Evolutionary conservation across 2,888 invertebrate genomes (phyloP), one percentile per base, ranked within the genome.

Genomic region (Nasonia oneida): DNA sequence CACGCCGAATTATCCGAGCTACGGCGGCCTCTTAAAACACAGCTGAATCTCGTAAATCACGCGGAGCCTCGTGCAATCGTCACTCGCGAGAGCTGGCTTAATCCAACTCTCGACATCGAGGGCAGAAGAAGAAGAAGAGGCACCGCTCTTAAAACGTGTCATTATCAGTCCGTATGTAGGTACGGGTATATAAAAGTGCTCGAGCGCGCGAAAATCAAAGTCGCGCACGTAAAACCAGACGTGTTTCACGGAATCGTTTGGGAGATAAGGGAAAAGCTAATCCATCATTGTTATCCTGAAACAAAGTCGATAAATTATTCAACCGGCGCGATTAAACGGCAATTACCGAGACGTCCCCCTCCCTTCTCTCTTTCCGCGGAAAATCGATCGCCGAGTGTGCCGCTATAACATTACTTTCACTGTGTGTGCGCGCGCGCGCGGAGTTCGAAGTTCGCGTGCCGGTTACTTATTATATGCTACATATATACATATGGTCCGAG

Each of bases 331-430:
- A 61, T 61, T 23, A 61, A 61, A 10, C 61, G 3, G 61, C n/a
- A 18, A 57, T 57, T n/a, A n/a, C 53, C 53, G 15, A 67, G n/a
- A 67, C 8, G 67, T 29, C 39, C 1, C 15, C 18, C 14, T 14
- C 5, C 39, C 2, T 23, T 33, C 18, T 29, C 39, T 8, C 33
- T 67, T 67, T 29, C 2, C 6, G 8, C 71, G n/a, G 33, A 70
- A 83, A 37, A 77, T 57, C 67, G 57, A 76, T 33, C 39, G 39
- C 57, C 42, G 67, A 67, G 67, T 10, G 67, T 10, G 12, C 5
- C 29, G 33, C 23, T n/a, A 47, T 14, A 67, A 37, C 50, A 82
- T 76, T 82, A 77, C 76, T 77, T 77, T 74, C 76, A 74, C 64
- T 37, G 29, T 33, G 3, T 67, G 3, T 10, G n/a, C 29, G 29